Evolutionary conservation across 35 echinoderm and acorn worm species (phyloP).

Genomic region (Amphiura filiformis): DNA sequence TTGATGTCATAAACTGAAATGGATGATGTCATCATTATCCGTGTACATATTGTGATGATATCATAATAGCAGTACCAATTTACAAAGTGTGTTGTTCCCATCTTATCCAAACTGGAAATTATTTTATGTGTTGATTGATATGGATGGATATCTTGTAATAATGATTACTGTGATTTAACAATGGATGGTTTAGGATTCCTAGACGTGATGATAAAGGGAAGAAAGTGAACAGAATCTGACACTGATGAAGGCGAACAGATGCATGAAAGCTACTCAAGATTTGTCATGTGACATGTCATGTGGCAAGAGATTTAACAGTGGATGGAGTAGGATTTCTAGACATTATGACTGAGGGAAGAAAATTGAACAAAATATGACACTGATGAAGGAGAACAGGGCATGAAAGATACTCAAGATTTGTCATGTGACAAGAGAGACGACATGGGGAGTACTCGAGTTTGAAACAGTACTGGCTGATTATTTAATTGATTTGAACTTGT

Average conservation of each 20-base stretch:
- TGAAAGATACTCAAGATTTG: background rate
- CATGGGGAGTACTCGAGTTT: background rate
- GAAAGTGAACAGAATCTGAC: too few relatives aligned
- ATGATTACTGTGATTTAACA: too few relatives aligned
- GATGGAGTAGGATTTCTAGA: too few relatives aligned
- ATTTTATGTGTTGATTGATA: too few relatives aligned
- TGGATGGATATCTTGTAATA: too few relatives aligned
- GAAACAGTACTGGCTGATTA: background rate
- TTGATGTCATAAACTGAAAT: background rate
- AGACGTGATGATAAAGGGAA: too few relatives aligned
- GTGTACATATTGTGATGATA: background rate
- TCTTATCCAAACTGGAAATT: background rate
- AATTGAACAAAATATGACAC: background rate
- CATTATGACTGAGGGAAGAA: background rate
- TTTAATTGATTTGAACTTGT: background rate
- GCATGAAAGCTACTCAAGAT: too few relatives aligned
- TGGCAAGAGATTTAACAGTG: too few relatives aligned
- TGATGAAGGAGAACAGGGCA: background rate
- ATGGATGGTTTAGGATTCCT: too few relatives aligned
- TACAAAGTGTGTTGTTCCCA: background rate
- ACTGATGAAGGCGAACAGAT: too few relatives aligned
- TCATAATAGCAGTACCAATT: background rate
- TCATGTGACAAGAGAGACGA: background rate
- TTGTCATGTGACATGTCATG: too few relatives aligned
- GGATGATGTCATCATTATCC: background rate